Evolutionary conservation across 1,140 invertebrate species (phyloP).

Genomic region (Pseudomyrmex concolor): DNA sequence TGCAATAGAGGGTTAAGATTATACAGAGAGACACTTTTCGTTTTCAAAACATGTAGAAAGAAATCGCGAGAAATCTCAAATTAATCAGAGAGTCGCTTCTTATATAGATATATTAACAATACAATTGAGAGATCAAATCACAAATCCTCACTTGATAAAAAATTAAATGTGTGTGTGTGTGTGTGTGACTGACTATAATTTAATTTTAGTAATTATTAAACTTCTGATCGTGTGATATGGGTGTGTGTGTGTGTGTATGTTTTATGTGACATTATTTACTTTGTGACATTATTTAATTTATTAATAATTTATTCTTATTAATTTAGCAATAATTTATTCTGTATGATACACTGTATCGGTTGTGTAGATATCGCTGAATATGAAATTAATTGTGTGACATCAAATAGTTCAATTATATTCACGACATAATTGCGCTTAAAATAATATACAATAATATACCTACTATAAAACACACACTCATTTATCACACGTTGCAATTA

Average conservation of each 20-base stretch:
- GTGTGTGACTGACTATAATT: too few species aligned
- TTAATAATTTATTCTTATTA: too few species aligned
- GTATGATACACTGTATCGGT: too few species aligned
- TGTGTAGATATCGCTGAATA: too few species aligned
- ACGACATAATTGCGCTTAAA: neutral
- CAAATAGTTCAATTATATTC: neutral
- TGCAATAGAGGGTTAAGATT: too few species aligned
- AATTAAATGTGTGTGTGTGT: too few species aligned
- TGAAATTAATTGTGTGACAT: too few species aligned
- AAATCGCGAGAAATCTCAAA: conserved; percentile 29
- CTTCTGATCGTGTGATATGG: neutral
- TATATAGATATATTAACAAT: neutral
- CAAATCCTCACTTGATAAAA: neutral
- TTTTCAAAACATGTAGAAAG: conserved; percentile 2
- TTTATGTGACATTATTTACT: too few species aligned
- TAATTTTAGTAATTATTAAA: neutral
- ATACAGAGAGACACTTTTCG: neutral
- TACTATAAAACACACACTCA: neutral
- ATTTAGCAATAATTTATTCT: too few species aligned
- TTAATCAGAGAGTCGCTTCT: neutral
- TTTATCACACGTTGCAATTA: neutral
- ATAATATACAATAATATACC: too few species aligned
- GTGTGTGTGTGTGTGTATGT: too few species aligned
- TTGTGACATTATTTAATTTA: too few species aligned
- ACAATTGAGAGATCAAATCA: neutral